Base-by-base conservation (phyloP, 1,140 invertebrate species). In the Drosophila cardini region DNA sequence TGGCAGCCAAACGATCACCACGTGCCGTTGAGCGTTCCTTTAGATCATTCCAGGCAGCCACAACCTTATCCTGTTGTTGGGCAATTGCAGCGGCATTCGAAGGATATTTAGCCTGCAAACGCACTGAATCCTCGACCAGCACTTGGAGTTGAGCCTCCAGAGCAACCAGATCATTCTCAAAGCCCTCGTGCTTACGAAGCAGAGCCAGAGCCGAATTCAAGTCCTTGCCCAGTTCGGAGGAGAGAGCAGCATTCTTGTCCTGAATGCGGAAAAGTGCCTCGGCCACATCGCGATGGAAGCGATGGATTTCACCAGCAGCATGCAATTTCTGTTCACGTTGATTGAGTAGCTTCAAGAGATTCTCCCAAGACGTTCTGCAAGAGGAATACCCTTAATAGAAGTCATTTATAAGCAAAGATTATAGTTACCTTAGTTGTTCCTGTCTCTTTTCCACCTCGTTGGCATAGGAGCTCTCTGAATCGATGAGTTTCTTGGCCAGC, bases 241-340 rank as follows among this genome's bases (percentile, higher is more conserved):
- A 96, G 34, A 98, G 94, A 4, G 95, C 95, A 2, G 96, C 95
- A 75, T 95, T 95, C 92, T 98, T 98, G 85, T 98, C 97, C 77
- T 97, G 96, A 34, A 99, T 98, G 26, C 98, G 94, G 9, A 97
- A 96, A 1, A 98, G 92, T 4, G 98, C 96, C 90, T 99, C 98
- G 6, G 96, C 97, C 0, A 98, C 98, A 92, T 99, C 98, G 18
- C 98, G 95, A 93, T 99, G 98, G 94, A 99, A 99, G 40, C 98
- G 94, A 92, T 99, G 98, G 72, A 99, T 98, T 93, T 99, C 97
- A 15, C 97, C 98, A 5, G 98, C 98, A 0, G 97, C 98, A 81
- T 96, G 95, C 7, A 99, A 93, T 53, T 98, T 96, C 65, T 96
- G 95, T 73, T 98, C 97, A 10, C 98, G 94, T 61, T 96, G 95